These are phyloP conservation scores for Cheiracanthium punctorium DNA, from an alignment of 2,888 invertebrate species.

Conservation along the genomic window DNA sequence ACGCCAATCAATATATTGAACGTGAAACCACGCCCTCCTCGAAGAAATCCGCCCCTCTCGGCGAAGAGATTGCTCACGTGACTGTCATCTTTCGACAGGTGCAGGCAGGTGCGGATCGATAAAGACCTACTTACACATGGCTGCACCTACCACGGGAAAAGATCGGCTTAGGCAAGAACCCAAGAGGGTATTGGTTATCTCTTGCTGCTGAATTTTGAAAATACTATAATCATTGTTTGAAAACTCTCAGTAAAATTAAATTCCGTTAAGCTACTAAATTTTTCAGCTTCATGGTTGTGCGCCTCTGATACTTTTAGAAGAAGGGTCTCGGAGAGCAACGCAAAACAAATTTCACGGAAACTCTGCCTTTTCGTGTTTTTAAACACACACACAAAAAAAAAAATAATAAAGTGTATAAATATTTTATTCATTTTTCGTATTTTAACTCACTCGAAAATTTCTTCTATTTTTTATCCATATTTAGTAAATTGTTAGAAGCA, in stretches of 20 bases:
- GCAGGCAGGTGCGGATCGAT: conserved; percentile 65
- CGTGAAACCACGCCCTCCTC: conserved; percentile 45
- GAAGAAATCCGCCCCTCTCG: conserved; percentile 16
- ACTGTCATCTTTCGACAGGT: conserved; percentile 68
- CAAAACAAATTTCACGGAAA: background rate
- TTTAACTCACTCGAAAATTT: too few species aligned
- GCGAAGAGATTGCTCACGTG: conserved; percentile 50
- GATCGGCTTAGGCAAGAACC: conserved; percentile 15
- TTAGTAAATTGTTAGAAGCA: too few species aligned
- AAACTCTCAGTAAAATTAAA: conserved; percentile 28
- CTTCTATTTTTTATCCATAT: too few species aligned
- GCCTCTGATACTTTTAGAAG: background rate
- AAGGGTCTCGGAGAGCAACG: background rate
- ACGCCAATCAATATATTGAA: conserved; percentile 67
- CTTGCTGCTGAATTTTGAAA: conserved; percentile 4
- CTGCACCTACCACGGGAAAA: conserved; percentile 37
- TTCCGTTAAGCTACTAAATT: background rate
- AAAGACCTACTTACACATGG: conserved; percentile 4
- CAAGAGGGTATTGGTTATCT: background rate
- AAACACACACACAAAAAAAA: background rate
- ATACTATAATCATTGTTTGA: background rate
- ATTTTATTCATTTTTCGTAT: too few species aligned
- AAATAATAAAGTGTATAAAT: background rate
- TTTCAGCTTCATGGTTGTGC: background rate
- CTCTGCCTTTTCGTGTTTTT: background rate